These are phyloP conservation scores for Heliothis subflexa DNA, from an alignment of 1,140 invertebrate genomes.

Conservation along the genomic window DNA sequence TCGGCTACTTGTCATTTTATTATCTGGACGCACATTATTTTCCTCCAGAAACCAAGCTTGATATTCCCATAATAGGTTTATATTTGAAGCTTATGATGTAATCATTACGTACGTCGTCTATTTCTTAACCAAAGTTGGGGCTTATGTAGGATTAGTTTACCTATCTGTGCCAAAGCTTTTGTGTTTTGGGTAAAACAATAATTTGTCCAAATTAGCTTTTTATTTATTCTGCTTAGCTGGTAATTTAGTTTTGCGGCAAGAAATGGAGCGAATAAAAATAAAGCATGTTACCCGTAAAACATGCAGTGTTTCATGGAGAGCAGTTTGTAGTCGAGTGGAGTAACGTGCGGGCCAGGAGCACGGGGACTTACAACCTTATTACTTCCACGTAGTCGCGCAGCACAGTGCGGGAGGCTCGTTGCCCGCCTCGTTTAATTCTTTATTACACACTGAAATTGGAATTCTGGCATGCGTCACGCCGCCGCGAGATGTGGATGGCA, in stretches of 20 bases:
- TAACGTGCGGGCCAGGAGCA: neutral
- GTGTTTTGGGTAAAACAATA: neutral
- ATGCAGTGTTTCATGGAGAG: slow-evolving; percentile 9
- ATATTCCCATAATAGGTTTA: slow-evolving; percentile 16
- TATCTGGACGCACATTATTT: slow-evolving; percentile 33
- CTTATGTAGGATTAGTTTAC: neutral
- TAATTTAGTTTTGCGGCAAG: neutral
- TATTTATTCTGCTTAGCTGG: neutral
- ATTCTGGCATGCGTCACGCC: slow-evolving; percentile 43
- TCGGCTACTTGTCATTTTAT: slow-evolving; percentile 36
- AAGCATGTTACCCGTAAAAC: neutral
- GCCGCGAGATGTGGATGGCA: slow-evolving; percentile 41
- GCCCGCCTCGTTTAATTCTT: slow-evolving; percentile 38
- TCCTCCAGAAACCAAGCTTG: neutral
- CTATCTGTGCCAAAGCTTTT: neutral
- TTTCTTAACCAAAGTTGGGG: no score
- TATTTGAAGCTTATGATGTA: slow-evolving; percentile 11
- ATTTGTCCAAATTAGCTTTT: neutral
- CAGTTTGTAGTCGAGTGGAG: neutral
- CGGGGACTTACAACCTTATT: slow-evolving; percentile 24
- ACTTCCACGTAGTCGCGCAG: slow-evolving; percentile 2
- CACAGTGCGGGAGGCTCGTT: slow-evolving; percentile 14
- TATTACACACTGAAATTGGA: slow-evolving; percentile 49
- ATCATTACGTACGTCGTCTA: neutral
- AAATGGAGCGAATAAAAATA: neutral